Percentiles rank a stretch among this genome's conserved stretches.
Evolutionary conservation across 2,888 invertebrate genomes (phyloP).

Genomic region (Lumbricus terrestris): DNA sequence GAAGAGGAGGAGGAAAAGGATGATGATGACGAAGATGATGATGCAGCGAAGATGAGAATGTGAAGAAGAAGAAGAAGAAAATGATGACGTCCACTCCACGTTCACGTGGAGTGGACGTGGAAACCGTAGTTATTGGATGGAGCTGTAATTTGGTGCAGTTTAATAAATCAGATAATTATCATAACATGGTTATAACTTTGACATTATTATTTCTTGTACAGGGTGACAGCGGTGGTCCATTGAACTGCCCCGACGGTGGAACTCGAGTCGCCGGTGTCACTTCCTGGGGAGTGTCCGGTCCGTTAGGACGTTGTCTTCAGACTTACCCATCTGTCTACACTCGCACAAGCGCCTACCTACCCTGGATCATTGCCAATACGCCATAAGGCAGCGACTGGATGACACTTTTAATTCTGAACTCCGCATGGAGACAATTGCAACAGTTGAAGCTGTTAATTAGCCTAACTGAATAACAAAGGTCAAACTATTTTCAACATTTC

Average conservation of each 20-base stretch:
- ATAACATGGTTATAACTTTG: background rate
- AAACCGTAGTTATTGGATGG: too few relatives aligned
- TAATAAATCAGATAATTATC: background rate
- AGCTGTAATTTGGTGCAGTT: background rate
- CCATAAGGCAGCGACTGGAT: background rate
- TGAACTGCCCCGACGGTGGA: background rate
- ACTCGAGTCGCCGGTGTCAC: constrained; percentile 17
- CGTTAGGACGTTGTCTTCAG: background rate
- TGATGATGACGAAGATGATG: too few relatives aligned
- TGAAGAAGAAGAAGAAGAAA: too few relatives aligned
- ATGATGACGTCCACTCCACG: too few relatives aligned
- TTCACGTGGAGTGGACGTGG: too few relatives aligned
- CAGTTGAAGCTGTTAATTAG: too few relatives aligned
- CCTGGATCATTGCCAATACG: constrained; percentile 14
- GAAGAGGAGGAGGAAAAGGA: too few relatives aligned
- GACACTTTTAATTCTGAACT: background rate
- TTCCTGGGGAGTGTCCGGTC: constrained; percentile 17
- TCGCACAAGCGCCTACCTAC: constrained; percentile 19
- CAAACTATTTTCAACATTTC: background rate
- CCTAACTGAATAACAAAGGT: background rate
- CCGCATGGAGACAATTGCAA: background rate
- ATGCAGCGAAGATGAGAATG: too few relatives aligned
- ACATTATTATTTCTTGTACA: background rate
- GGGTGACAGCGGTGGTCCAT: constrained; percentile 28
- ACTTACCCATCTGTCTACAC: constrained; percentile 24